Evolutionary conservation across 2,888 invertebrate species (phyloP).

Genomic region (Eretmocerus hayati): DNA sequence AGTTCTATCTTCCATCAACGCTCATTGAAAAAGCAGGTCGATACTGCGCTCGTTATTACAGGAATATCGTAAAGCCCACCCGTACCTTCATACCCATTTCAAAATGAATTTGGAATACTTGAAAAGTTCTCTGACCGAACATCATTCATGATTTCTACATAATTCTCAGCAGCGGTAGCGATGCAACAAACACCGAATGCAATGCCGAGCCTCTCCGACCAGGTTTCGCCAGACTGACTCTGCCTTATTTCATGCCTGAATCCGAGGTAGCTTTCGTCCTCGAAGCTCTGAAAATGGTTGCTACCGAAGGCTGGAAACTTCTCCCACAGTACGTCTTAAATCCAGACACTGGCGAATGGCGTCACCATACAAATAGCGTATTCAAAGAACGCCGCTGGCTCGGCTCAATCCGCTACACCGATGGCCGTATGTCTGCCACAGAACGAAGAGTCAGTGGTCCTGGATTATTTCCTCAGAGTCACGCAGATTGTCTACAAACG

Average conservation of each 20-base stretch:
- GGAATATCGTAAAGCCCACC: too few relatives aligned
- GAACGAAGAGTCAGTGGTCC: slow-evolving; percentile 67
- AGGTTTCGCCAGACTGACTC: slow-evolving; percentile 76
- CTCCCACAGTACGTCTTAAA: slow-evolving; percentile 83
- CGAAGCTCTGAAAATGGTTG: slow-evolving; percentile 79
- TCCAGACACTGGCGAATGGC: slow-evolving; percentile 84
- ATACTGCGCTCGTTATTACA: too few relatives aligned
- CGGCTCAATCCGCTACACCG: slow-evolving; percentile 65
- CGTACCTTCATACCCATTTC: too few relatives aligned
- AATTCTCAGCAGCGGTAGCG: too few relatives aligned
- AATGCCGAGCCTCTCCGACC: slow-evolving; percentile 69
- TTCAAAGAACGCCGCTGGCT: slow-evolving; percentile 79
- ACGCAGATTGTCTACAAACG: slow-evolving; percentile 70
- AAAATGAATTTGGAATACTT: too few relatives aligned
- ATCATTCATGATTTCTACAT: too few relatives aligned
- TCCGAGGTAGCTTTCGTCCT: slow-evolving; percentile 73
- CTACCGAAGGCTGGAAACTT: slow-evolving; percentile 82
- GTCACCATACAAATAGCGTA: slow-evolving; percentile 71
- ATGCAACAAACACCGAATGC: slow-evolving; percentile 36
- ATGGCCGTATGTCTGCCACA: slow-evolving; percentile 68
- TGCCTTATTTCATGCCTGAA: slow-evolving; percentile 80
- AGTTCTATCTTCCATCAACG: too few relatives aligned
- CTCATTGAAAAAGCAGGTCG: too few relatives aligned
- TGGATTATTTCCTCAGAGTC: slow-evolving; percentile 66
- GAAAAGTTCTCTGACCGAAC: too few relatives aligned